Evolutionary conservation across 2,797 vertebrate genomes (phyloP).

Genomic region (Myotis myotis): DNA sequence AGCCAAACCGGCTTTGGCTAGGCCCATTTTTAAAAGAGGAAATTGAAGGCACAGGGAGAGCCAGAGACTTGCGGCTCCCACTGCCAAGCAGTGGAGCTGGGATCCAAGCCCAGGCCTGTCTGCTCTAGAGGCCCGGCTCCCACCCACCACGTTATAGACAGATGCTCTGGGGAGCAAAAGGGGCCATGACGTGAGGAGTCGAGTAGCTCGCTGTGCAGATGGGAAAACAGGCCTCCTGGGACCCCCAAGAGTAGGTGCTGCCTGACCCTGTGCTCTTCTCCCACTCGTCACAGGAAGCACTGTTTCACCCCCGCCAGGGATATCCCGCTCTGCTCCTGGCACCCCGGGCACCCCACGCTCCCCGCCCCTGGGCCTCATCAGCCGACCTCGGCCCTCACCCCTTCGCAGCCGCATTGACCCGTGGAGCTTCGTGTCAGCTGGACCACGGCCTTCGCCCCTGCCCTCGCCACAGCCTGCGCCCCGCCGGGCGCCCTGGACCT

Average conservation of each 20-base stretch:
- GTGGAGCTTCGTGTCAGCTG: slow-evolving; percentile 92
- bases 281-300: slow-evolving; percentile 66
- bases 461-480: slow-evolving; percentile 69
- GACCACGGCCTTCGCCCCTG: slow-evolving; percentile 75
- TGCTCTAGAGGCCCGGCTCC: neutral
- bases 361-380: slow-evolving; percentile 88
- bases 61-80: neutral
- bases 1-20: too few relatives aligned
- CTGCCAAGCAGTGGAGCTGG: neutral
- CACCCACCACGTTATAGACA: rapidly evolving
- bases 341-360: slow-evolving; percentile 89
- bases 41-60: neutral
- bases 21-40: neutral
- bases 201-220: neutral
- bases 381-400: slow-evolving; percentile 90
- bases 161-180: rapidly evolving
- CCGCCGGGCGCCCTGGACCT: slow-evolving; percentile 77
- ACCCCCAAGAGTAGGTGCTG: neutral
- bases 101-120: neutral
- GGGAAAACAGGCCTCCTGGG: neutral
- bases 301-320: slow-evolving; percentile 74
- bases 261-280: slow-evolving; percentile 5
- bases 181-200: rapidly evolving
- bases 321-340: slow-evolving; percentile 78
- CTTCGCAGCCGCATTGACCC: slow-evolving; percentile 92